phyloP scores from a whole-genome alignment of 2,888 invertebrate species.

The Luperina nickerlii region DNA sequence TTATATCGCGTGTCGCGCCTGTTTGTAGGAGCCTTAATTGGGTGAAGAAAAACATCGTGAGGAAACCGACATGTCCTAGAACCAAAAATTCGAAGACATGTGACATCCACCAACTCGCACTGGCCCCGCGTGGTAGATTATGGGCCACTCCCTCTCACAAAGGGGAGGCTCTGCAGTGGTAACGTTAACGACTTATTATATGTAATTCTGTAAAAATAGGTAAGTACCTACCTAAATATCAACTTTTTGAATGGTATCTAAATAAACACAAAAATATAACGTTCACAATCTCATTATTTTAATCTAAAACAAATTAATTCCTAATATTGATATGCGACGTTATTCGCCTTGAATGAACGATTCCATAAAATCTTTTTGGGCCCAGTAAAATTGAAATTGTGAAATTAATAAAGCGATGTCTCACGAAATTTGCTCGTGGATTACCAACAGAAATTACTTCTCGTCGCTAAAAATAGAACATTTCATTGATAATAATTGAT shows the following conservation, averaged over 20 bases:
- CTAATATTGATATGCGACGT: constrained; percentile 3
- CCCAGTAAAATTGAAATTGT: constrained; percentile 11
- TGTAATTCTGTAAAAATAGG: background rate
- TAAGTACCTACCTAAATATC: background rate
- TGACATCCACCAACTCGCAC: background rate
- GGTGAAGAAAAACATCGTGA: too few species aligned
- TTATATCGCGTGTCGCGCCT: too few species aligned
- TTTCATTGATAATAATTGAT: constrained; percentile 37
- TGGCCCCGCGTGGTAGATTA: background rate
- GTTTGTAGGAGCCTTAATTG: too few species aligned
- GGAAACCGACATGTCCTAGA: too few species aligned
- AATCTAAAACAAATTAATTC: constrained; percentile 16
- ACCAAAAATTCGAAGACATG: background rate
- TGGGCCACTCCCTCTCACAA: background rate
- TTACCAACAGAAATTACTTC: constrained; percentile 40
- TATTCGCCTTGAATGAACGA: constrained; percentile 11
- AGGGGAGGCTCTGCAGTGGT: background rate
- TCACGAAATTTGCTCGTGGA: constrained; percentile 37
- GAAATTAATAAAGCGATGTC: constrained; percentile 44
- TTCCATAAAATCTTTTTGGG: constrained; percentile 13
- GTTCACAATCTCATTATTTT: background rate
- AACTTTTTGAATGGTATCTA: background rate
- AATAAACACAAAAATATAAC: background rate
- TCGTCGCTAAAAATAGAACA: background rate
- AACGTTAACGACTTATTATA: background rate